Conservation (phyloP, 2,888 invertebrate species). For the Eilema depressum region DNA sequence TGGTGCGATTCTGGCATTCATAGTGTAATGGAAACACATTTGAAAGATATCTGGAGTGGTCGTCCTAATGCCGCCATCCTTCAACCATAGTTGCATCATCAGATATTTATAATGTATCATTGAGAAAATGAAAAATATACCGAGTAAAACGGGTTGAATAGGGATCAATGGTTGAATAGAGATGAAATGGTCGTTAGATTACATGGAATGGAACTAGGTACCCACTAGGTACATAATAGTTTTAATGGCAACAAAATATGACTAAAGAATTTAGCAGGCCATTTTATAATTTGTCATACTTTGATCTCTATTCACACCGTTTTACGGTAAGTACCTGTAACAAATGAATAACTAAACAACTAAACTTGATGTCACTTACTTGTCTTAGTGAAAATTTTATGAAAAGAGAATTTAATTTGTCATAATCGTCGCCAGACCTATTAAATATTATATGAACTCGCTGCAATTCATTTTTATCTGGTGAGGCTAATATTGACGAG, state of each 20-base stretch:
- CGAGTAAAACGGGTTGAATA: too few species aligned
- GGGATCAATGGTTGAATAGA: too few species aligned
- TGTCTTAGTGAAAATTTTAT: constrained; percentile 73
- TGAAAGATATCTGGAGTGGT: constrained; percentile 67
- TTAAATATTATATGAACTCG: constrained; percentile 77
- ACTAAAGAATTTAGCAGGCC: too few species aligned
- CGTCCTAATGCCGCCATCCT: constrained; percentile 69
- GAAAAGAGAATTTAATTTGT: constrained; percentile 73
- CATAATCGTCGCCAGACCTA: constrained; percentile 72
- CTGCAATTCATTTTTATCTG: constrained; percentile 74
- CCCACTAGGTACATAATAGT: too few species aligned
- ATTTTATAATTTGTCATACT: too few species aligned
- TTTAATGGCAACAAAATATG: too few species aligned
- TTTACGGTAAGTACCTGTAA: too few species aligned
- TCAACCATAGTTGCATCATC: not conserved
- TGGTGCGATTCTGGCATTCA: constrained; percentile 78
- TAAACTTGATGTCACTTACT: constrained; percentile 61
- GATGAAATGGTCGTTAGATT: too few species aligned
- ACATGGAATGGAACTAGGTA: too few species aligned
- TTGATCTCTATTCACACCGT: too few species aligned
- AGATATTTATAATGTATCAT: not conserved
- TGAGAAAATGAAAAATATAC: not conserved
- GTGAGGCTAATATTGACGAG: constrained; percentile 76
- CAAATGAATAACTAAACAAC: too few species aligned
- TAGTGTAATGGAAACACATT: constrained; percentile 77